Evolutionary conservation across 1,140 invertebrate genomes (phyloP), one percentile per base, ranked within the genome.

Genomic region (Drosophila micromelanica): DNA sequence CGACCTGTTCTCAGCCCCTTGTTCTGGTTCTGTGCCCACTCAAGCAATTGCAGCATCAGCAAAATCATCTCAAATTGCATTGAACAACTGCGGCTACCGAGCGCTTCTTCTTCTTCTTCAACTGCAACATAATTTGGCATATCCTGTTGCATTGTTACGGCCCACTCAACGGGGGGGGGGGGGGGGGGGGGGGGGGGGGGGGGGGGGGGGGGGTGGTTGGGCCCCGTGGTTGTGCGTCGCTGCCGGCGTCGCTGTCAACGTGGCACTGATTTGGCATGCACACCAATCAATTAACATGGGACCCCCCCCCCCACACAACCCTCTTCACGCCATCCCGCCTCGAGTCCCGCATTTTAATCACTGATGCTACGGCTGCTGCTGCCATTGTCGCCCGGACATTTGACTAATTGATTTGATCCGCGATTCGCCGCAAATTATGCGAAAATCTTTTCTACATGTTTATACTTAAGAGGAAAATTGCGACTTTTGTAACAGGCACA

Each of bases 251-350:
- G 52, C 57, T 49, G 62, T 52, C 48, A 43, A 46, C 55, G 56
- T 56, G 11, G 37, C 64, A 61, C 62, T 68, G 56, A 73, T 73
- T 73, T 73, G 63, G 35, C 59, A 59, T 63, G 65, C 72, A 70
- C 56, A 74, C 51, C 63, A 55, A 49, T 59, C 52, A 70, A 74
- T 74, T 70, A 74, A 59, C 64, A 61, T n/a, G n/a, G n/a, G n/a
- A n/a, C n/a, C n/a, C n/a, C n/a, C n/a, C n/a, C n/a, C n/a, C n/a
- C n/a, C n/a, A n/a, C n/a, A n/a, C n/a, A n/a, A n/a, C n/a, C n/a
- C n/a, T n/a, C 27, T 15, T 7, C 17, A 9, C 54, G 4, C 11
- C 30, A 9, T 42, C 12, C 7, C 5, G 7, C 27, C 11, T n/a
- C 11, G 13, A 4, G 32, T 5, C 13, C 3, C 23, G 5, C 45